Percentiles rank a stretch among this genome's conserved stretches.
phyloP scores from a whole-genome alignment of 1,140 invertebrate genomes.

The Magallana gigas region DNA sequence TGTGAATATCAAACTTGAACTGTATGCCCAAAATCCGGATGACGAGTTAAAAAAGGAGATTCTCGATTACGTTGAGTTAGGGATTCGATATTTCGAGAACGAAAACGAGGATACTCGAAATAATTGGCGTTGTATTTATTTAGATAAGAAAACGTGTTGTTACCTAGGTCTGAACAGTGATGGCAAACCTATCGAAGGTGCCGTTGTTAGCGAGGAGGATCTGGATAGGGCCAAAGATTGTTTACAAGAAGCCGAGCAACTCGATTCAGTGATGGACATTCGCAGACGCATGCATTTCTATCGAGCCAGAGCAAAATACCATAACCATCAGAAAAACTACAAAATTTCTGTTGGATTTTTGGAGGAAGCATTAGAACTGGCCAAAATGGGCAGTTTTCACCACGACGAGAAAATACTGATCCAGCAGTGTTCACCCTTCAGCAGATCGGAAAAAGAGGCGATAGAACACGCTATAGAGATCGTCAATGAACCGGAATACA shows the following conservation, averaged over 20 bases:
- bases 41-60: slow-evolving; percentile 30
- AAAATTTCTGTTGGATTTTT: slow-evolving; percentile 11
- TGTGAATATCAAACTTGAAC: slow-evolving; percentile 42
- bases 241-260: not conserved
- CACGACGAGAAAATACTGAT: slow-evolving; percentile 7
- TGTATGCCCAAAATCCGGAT: slow-evolving; percentile 8
- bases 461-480: not conserved
- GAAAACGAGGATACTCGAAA: slow-evolving; percentile 24
- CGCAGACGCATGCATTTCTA: slow-evolving; percentile 39
- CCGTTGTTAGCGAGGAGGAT: slow-evolving; percentile 20
- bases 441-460: not conserved
- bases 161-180: slow-evolving; percentile 34
- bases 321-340: not conserved
- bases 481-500: not conserved
- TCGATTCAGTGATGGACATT: slow-evolving; percentile 9
- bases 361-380: slow-evolving; percentile 25
- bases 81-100: slow-evolving; percentile 32
- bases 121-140: slow-evolving; percentile 44
- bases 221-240: not conserved
- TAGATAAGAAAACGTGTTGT: slow-evolving; percentile 42
- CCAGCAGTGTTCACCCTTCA: not conserved
- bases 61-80: slow-evolving; percentile 22
- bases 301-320: slow-evolving; percentile 15
- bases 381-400: slow-evolving; percentile 16
- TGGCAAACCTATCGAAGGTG: slow-evolving; percentile 14